These are phyloP conservation scores for Pandemis corylana DNA, from an alignment of 2,888 invertebrate species.

Conservation along the genomic window DNA sequence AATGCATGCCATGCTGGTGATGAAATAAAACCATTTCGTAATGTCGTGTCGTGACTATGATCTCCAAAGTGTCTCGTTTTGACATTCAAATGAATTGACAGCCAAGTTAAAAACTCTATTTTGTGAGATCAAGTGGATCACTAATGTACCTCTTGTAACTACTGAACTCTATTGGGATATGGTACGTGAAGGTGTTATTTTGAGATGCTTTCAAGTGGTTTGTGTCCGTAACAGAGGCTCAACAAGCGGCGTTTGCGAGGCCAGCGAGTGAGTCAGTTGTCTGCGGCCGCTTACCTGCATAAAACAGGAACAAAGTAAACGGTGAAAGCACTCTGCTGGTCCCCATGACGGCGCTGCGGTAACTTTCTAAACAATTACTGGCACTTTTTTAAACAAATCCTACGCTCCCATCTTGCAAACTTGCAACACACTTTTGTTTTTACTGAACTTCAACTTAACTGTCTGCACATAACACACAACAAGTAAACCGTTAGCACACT, in stretches of 20 bases:
- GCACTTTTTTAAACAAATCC: constrained; percentile 63
- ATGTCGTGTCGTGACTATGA: background rate
- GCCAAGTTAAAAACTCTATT: background rate
- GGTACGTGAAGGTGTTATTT: background rate
- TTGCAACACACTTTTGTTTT: constrained; percentile 56
- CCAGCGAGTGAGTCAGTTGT: constrained; percentile 75
- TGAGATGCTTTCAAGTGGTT: constrained; percentile 11
- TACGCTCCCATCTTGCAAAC: constrained; percentile 73
- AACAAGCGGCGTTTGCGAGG: constrained; percentile 54
- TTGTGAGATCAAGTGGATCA: background rate
- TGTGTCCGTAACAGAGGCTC: constrained; percentile 31
- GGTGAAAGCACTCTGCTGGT: constrained; percentile 78
- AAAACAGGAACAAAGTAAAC: constrained; percentile 77
- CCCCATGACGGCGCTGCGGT: constrained; percentile 70
- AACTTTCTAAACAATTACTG: constrained; percentile 72
- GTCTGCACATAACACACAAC: constrained; percentile 59
- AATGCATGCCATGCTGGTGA: constrained; percentile 3
- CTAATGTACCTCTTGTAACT: too few relatives aligned
- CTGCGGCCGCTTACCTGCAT: constrained; percentile 79
- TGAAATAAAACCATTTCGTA: constrained; percentile 21
- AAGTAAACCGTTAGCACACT: constrained; percentile 34
- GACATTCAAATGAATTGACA: background rate
- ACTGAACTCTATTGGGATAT: background rate
- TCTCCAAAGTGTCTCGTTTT: background rate
- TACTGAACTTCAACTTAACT: constrained; percentile 70